Evolutionary conservation across 1,140 invertebrate genomes (phyloP).

Genomic region (Bombus confusus): DNA sequence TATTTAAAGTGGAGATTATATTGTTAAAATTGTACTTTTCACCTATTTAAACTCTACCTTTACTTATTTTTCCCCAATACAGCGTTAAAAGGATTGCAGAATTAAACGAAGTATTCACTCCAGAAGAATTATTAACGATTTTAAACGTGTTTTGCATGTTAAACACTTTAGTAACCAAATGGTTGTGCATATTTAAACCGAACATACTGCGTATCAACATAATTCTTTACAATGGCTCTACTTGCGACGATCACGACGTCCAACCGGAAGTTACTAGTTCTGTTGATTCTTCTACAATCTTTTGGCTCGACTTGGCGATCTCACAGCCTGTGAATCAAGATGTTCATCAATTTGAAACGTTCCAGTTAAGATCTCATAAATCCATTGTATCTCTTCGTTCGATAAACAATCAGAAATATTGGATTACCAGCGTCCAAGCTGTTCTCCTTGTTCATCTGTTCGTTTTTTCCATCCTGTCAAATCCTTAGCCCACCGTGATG

Average conservation of each 20-base stretch:
- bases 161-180: not conserved
- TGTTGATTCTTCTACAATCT: not conserved
- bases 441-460: slow-evolving; percentile 29
- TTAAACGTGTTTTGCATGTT: not conserved
- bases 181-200: not conserved
- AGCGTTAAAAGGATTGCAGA: no score
- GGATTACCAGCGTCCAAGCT: slow-evolving; percentile 35
- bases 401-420: not conserved
- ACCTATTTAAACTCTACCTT: not conserved
- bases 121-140: not conserved
- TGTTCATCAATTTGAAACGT: not conserved
- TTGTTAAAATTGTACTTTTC: not conserved
- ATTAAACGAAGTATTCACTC: not conserved
- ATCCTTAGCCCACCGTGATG: slow-evolving; percentile 19
- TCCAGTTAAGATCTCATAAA: not conserved
- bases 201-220: not conserved
- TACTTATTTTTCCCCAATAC: not conserved
- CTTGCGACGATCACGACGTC: slow-evolving; percentile 35
- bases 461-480: slow-evolving; percentile 25
- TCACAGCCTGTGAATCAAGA: slow-evolving; percentile 33
- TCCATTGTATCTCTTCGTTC: not conserved
- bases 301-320: not conserved
- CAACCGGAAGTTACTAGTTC: not conserved
- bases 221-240: slow-evolving; percentile 31
- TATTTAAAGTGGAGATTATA: not conserved